phyloP scores from a whole-genome alignment of 2,113 vertebrate species.

The Cyprinodon tularosa region DNA sequence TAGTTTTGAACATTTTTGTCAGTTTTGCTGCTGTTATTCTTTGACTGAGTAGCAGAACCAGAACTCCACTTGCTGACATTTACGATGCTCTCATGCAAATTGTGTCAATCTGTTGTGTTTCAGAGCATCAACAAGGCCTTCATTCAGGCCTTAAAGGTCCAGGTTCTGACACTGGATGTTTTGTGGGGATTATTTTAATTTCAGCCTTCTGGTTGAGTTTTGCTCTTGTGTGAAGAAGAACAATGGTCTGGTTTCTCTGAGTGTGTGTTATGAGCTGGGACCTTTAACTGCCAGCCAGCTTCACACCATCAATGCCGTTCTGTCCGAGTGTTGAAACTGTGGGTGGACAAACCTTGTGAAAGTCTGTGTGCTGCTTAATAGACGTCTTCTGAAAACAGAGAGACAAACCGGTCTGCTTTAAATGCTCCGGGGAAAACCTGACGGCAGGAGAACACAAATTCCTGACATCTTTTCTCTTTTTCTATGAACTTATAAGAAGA shows the following conservation, averaged over 20 bases:
- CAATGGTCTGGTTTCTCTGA: constrained; percentile 21
- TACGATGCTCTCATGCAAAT: neutral
- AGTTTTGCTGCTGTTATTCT: neutral
- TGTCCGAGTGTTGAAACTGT: constrained; percentile 38
- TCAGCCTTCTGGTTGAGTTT: constrained; percentile 40
- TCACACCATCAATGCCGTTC: constrained; percentile 31
- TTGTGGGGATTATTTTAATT: constrained; percentile 52
- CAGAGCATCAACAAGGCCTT: neutral
- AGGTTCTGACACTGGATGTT: constrained; percentile 10
- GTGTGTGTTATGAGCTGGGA: constrained; percentile 19
- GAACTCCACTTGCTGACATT: neutral
- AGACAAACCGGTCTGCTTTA: neutral
- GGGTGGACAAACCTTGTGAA: constrained; percentile 41
- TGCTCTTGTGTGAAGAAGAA: constrained; percentile 31
- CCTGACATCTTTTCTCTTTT: neutral
- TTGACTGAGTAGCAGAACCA: neutral
- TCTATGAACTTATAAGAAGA: neutral
- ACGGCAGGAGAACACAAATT: neutral
- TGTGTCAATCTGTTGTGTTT: neutral
- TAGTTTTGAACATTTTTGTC: neutral
- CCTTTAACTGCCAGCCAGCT: constrained; percentile 22
- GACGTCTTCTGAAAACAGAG: neutral
- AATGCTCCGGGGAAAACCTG: neutral
- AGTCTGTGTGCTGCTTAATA: constrained; percentile 26
- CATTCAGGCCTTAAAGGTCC: neutral